phyloP scores from a whole-genome alignment of 2,797 vertebrate species.

The Spheniscus humboldti region DNA sequence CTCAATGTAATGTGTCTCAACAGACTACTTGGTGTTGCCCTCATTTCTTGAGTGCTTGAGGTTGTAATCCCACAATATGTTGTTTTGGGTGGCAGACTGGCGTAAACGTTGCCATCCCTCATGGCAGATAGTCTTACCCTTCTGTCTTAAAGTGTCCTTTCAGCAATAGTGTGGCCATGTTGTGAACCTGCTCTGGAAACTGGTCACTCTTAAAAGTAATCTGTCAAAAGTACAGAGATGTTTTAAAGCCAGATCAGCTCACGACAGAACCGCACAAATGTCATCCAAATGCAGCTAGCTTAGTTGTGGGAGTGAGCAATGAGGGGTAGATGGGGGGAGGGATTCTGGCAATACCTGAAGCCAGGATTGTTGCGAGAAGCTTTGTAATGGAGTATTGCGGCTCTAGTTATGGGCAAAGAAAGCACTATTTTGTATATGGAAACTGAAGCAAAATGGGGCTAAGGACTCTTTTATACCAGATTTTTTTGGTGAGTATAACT shows the following conservation, averaged over 20 bases:
- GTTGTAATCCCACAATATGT: not conserved
- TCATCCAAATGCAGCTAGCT: not conserved
- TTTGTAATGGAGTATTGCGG: not conserved
- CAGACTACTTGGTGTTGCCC: not conserved
- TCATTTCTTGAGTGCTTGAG: not conserved
- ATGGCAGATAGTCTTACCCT: not conserved
- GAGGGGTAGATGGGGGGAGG: rapidly evolving
- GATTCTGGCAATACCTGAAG: not conserved
- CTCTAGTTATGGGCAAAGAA: not conserved
- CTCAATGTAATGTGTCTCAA: not conserved
- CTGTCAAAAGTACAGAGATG: not conserved
- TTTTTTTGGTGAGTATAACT: not conserved
- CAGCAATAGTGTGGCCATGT: rapidly evolving
- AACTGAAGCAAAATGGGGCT: not conserved
- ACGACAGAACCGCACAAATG: not conserved
- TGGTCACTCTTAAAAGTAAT: not conserved
- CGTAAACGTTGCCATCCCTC: not conserved
- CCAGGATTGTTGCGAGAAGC: not conserved
- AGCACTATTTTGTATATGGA: not conserved
- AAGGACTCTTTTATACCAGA: not conserved
- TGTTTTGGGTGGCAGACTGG: not conserved
- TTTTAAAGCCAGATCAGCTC: not conserved
- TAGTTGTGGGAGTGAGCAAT: not conserved
- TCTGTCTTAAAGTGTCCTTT: not conserved
- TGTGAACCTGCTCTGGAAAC: not conserved